Base-by-base conservation (phyloP, 2,888 invertebrate genomes). In the Drosophila subsilvestris region DNA sequence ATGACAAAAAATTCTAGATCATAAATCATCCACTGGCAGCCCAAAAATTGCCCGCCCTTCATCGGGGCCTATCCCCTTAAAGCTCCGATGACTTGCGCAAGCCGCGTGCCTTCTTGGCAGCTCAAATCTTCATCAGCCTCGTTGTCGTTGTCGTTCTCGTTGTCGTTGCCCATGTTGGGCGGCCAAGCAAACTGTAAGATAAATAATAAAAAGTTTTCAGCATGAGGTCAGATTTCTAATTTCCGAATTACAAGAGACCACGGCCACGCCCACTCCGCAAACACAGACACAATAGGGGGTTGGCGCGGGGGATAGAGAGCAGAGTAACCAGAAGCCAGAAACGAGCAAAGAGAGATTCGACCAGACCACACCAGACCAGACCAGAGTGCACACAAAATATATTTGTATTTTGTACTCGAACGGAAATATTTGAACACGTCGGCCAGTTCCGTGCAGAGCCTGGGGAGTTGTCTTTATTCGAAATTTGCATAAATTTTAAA, bases 211-310 rank as follows among this genome's bases (percentile, higher is more conserved):
- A 79, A 66, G 53, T 77, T 79, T 65, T 10, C 53, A 60, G 49
- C 70, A 83, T 76, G 76, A 76, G 85, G 79, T 83, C 80, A 80
- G 71, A 79, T 81, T 81, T 84, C 76, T 79, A 80, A 86, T 85
- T 88, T 85, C 75, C 66, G 76, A 79, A 75, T 59, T 54, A 58
- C 54, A 59, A 49, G 37, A 42, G 17, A 42, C 17, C 70, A 54
- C 60, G 56, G 48, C 62, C 61, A 54, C 45, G 44, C 47, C n/a
- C 22, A 37, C 37, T 6, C 2, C 55, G 27, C 53, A 29, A 48
- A 55, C 50, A 68, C 66, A 68, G 56, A 66, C 66, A 32, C 66
- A 32, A 44, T 25, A 5, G 45, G 9, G n/a, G n/a, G n/a, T n/a
- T n/a, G n/a, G n/a, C n/a, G n/a, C n/a, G n/a, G n/a, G 17, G 44